Base-by-base conservation (phyloP, 1,140 invertebrate species). In the Micrasema minimum region DNA sequence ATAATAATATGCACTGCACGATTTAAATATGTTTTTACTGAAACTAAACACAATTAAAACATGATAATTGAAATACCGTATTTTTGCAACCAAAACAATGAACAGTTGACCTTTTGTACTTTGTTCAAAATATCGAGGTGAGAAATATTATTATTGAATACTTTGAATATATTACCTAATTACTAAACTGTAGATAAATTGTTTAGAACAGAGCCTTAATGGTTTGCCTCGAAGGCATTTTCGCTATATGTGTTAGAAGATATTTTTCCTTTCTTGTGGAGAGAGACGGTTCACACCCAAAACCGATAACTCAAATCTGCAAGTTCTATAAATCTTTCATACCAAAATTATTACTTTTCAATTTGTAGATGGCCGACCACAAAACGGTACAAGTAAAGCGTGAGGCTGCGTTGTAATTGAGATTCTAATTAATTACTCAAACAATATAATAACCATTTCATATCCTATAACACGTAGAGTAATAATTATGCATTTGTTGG, bases 271-370 rank as follows among this genome's bases (percentile, higher is more conserved):
- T 20, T 37, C 53, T 6, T 23, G 11, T 57, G n/a, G 16, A 57
- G 26, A 57, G 57, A 62, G 57, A 62, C 22, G 37, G 57, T 62
- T 62, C 57, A 62, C 57, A 62, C 57, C 57, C 57, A 62, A 62
- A 62, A 62, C 7, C 38, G 45, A 62, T 62, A 62, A 43, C 20
- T 62, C 57, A 62, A 62, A 62, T 62, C 57, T 62, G 57, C 57
- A 62, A 62, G 10, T 43, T 38, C 57, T 43, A 62, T 62, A 62
- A 62, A 62, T 62, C 57, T 62, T 45, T 62, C 57, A 22, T n/a
- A 45, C 18, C 18, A 43, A 62, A 62, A 62, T 62, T 62, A 62
- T 62, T 62, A 43, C 57, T 62, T 62, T 62, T 62, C 57, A 62
- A 62, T 62, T 57, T 57, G 35, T 57, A 57, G 53, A 62, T 57